Evolutionary conservation across 2,797 vertebrate species (phyloP), one percentile per base, ranked within the genome.

Genomic region (Anguilla anguilla): DNA sequence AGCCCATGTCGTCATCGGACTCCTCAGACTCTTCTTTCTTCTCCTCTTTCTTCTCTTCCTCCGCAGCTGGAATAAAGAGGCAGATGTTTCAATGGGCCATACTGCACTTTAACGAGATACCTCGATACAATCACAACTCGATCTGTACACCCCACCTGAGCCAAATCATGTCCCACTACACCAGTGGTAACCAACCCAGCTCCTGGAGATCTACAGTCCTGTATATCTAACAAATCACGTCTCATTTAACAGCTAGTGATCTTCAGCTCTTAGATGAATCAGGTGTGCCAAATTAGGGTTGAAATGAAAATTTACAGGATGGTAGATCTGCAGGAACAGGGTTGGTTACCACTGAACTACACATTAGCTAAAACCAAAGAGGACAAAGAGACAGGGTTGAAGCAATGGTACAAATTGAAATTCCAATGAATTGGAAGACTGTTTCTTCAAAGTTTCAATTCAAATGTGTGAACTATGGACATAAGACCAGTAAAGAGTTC

Each of bases 1-100:
- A 99, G 93, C 98, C 99, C 98, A 99, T 99, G 94, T 99, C 98
- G 15, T 99, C 98, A 19, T 99, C 98, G 0, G 98, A 99, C 89
- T 98, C 98, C 92, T 99, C 98, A 0, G 98, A 98, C 92, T 99
- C 98, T 86, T 99, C 98, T 88, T 99, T 98, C 97, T 99, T 99
- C 91, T 99, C 98, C 86, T 99, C 98, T 90, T 99, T 97, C 94
- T 99, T 99, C 96, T 98, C 98, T 91, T 99, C 98, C 90, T 97
- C 97, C 92, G 98, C 98, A 87, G 97, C 99, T 98, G 92, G 11
- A 93, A 35, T 86, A 59, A 31, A 74, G 49, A 55, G 2, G 55
- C 0, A 61, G 0, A 17, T 25, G 4, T 67, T 61, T 88, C 19
- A 77, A 87, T 10, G 51, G 22, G 2, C 7, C 31, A 10, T 9